Base-by-base conservation (phyloP, 2,888 invertebrate genomes). In the Heterodera filipjevi region DNA sequence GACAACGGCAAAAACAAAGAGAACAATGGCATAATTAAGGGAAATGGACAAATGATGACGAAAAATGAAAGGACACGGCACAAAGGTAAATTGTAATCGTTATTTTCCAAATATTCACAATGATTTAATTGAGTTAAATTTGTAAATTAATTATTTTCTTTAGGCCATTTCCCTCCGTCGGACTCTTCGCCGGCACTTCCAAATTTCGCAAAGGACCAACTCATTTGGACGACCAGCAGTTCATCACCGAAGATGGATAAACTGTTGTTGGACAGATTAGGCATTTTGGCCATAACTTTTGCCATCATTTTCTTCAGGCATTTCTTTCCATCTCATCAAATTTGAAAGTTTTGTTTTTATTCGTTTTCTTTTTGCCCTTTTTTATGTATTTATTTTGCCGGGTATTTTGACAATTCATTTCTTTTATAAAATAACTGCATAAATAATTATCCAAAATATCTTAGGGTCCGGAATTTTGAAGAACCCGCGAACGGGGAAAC, bases 51-150 rank as follows among this genome's bases (percentile, higher is more conserved):
- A 59, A 14, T 12, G 27, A 14, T 32, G 66, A 66, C 5, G 66
- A 68, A 68, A 68, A 68, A 33, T 14, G 66, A 68, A 68, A 35
- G 35, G 22, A 68, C 35, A 33, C n/a, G 59, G n/a, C 59, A 59
- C 22, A 59, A 59, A 59, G 59, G 59, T n/a, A 59, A 59, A 16
- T 53, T 5, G 49, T n/a, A 59, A 59, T 59, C n/a, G n/a, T 59
- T 8, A 59, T 59, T 6, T 3, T 10, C 22, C 49, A 49, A 49
- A 49, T 19, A 49, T 19, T 16, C n/a, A n/a, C n/a, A 49, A 39
- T 19, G 22, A 49, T 10, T 10, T 59, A n/a, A 16, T 59, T 59
- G 10, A 59, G n/a, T n/a, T 59, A n/a, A n/a, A 5, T 59, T 59
- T n/a, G 0, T 19, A 53, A 19, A 5, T 53, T 5, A 53, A 14